Conservation (phyloP, 2,797 vertebrate genomes). For the Phoeniculus purpureus region DNA sequence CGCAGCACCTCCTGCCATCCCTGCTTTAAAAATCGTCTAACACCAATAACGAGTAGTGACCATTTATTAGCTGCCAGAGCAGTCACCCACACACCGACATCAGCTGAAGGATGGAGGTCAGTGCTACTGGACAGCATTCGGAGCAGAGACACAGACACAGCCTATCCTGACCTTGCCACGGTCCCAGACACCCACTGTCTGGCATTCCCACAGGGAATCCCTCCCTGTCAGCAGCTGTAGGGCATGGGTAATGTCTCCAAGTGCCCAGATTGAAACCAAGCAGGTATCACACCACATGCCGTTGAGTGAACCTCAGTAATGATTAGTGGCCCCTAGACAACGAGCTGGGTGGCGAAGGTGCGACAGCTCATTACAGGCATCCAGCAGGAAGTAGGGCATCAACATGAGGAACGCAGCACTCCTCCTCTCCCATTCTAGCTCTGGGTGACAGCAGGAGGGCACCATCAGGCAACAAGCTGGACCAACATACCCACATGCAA, state of each 20-base stretch:
- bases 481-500: background rate
- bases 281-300: background rate
- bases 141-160: background rate
- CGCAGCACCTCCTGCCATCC: background rate
- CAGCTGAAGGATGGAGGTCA: background rate
- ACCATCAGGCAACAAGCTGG: background rate
- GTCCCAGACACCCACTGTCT: background rate
- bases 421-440: background rate
- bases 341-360: background rate
- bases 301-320: background rate
- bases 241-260: background rate
- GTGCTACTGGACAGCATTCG: background rate
- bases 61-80: background rate
- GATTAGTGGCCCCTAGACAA: fast-evolving
- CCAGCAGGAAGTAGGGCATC: fast-evolving
- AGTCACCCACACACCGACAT: background rate
- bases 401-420: background rate
- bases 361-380: background rate
- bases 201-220: background rate
- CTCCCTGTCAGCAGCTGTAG: background rate
- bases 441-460: background rate
- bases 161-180: background rate
- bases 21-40: background rate
- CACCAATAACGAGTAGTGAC: background rate
- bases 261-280: slow-evolving; percentile 37